phyloP scores from a whole-genome alignment of 2,888 invertebrate species.

The Aphidoletes aphidimyza region DNA sequence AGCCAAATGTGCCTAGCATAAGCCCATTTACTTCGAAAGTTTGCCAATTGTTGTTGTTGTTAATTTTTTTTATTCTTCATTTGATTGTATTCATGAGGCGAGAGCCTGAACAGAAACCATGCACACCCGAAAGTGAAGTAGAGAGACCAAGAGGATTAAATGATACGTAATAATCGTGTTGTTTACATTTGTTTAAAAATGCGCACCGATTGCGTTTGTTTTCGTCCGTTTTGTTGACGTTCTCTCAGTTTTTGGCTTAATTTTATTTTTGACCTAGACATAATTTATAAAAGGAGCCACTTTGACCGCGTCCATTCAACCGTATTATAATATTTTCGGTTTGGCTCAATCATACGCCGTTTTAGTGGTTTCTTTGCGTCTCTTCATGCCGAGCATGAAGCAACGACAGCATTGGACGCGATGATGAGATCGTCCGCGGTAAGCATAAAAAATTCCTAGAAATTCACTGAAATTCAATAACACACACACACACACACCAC shows the following conservation, averaged over 20 bases:
- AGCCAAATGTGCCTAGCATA: not conserved
- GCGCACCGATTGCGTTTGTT: not conserved
- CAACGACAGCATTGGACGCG: no score
- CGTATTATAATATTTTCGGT: no score
- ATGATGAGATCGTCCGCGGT: not conserved
- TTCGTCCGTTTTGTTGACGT: not conserved
- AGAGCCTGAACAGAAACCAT: no score
- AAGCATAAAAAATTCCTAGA: not conserved
- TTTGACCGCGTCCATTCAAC: no score
- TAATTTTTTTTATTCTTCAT: no score
- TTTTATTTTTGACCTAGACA: slow-evolving; percentile 13
- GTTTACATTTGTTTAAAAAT: slow-evolving; percentile 1
- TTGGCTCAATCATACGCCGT: not conserved
- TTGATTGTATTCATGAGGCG: no score
- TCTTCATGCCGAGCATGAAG: no score
- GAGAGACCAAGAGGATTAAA: not conserved
- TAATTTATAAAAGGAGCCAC: not conserved
- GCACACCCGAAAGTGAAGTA: no score
- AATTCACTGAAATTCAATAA: not conserved
- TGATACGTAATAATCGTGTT: not conserved
- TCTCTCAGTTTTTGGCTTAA: not conserved
- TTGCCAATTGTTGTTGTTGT: no score
- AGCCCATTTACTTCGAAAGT: no score
- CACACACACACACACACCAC: not conserved
- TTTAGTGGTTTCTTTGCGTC: not conserved